Base-by-base conservation (phyloP, 2,797 vertebrate species). In the Heteromormyrus szaboi region DNA sequence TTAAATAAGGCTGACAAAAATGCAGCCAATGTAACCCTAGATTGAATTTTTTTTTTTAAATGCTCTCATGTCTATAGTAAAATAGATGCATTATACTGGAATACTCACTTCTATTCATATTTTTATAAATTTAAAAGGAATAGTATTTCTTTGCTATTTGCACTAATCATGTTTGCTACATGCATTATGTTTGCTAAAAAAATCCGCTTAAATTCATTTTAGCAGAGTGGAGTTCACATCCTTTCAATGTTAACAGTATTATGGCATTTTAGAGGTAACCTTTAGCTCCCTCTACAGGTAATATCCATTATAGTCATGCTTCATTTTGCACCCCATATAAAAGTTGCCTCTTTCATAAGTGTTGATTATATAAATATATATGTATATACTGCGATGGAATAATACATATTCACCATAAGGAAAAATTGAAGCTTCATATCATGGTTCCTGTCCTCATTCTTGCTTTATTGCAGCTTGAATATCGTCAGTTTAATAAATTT, bases 201-300 rank as follows among this genome's bases (percentile, higher is more conserved):
- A 19, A 41, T 41, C 68, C 0, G 5, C 14, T 41, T 37, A 76
- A 44, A 79, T 44, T 44, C 72, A 44, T 79, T 19, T 12, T n/a
- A 44, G 14, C 17, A 44, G 6, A 44, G 37, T n/a, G 17, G 33
- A n/a, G 5, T 44, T 44, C 17, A 41, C 33, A 68, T 68, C 65
- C 72, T n/a, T 79, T 79, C 14, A 44, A 19, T 79, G 14, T 79
- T 79, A 41, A 37, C 25, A 44, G n/a, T 48, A 48, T 84, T 50
- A 12, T 44, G 44, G 81, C 72, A 50, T 84, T 22, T 12, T 84
- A 22, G 46, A 87, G 46, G 37, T 22, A 62, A 48, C 9, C 86
- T 62, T 62, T 87, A 65, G 86, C 86, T 62, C 54, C 86, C 33
- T 46, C 86, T 87, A 62, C 6, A 87, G 86, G 3, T 48, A 37